Conservation (phyloP, 2,797 vertebrate genomes). For the Poecilia gillii region DNA sequence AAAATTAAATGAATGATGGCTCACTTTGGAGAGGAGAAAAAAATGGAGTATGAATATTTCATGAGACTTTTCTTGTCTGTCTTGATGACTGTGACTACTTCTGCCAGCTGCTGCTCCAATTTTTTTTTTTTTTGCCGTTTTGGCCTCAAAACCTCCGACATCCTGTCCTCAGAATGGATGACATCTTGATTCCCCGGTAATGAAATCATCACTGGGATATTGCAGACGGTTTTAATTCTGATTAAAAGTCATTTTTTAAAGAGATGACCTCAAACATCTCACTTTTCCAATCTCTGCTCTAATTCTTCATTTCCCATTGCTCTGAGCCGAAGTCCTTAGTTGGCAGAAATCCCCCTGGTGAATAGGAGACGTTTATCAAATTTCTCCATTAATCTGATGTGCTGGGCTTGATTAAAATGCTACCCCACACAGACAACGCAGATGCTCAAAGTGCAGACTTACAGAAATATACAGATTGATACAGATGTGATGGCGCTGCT, state of each 20-base stretch:
- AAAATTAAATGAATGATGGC: constrained; percentile 63
- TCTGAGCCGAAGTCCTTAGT: constrained; percentile 70
- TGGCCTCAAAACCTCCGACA: constrained; percentile 46
- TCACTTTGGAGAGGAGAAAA: constrained; percentile 60
- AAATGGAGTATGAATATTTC: constrained; percentile 71
- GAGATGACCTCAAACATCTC: constrained; percentile 77
- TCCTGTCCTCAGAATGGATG: constrained; percentile 68
- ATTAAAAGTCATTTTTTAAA: constrained; percentile 78
- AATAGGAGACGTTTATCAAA: constrained; percentile 77
- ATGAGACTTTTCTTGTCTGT: constrained; percentile 68
- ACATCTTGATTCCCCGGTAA: constrained; percentile 75
- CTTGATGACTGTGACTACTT: constrained; percentile 61
- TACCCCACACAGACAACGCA: constrained; percentile 66
- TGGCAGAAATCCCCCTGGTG: constrained; percentile 65
- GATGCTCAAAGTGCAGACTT: constrained; percentile 67
- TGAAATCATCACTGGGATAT: constrained; percentile 77
- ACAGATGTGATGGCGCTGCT: constrained; percentile 63
- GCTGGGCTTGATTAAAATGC: constrained; percentile 72
- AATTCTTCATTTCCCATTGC: constrained; percentile 77
- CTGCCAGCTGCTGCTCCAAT: constrained; percentile 45
- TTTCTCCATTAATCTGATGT: constrained; percentile 80
- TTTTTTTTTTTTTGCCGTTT: constrained; percentile 23
- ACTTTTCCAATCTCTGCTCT: constrained; percentile 68
- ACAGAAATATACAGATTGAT: constrained; percentile 67
- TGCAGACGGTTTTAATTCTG: constrained; percentile 76